Conservation (phyloP, 2,888 invertebrate species). For the Athalia circularis region DNA sequence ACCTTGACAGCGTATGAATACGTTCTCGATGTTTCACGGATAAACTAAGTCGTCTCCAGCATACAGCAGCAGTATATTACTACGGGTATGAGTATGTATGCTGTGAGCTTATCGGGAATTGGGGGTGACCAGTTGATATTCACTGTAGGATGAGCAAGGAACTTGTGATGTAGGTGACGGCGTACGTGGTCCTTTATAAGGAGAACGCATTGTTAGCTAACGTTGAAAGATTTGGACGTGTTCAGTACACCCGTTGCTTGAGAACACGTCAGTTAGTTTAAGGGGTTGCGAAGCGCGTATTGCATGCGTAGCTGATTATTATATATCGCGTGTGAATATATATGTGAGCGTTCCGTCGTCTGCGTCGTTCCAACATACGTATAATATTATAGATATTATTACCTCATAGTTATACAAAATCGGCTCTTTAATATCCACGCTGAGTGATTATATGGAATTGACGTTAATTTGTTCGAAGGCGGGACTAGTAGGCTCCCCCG, state of each 20-base stretch:
- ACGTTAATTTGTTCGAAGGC: neutral
- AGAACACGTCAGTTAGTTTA: slow-evolving; percentile 30
- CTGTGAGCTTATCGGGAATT: neutral
- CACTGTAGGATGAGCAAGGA: slow-evolving; percentile 56
- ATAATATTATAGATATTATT: neutral
- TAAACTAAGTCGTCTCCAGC: neutral
- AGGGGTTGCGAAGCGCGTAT: slow-evolving; percentile 8
- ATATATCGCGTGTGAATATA: neutral
- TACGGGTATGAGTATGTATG: neutral
- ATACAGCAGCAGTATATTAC: neutral
- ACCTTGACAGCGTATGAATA: neutral
- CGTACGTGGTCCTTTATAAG: slow-evolving; percentile 36
- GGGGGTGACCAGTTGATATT: slow-evolving; percentile 44
- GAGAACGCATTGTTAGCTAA: slow-evolving; percentile 17
- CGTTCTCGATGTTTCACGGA: neutral
- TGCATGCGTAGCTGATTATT: neutral
- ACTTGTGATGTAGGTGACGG: slow-evolving; percentile 55
- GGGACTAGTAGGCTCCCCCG: neutral
- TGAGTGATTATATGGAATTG: neutral
- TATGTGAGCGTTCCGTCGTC: neutral
- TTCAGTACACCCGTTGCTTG: slow-evolving; percentile 34
- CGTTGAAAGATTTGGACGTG: slow-evolving; percentile 34
- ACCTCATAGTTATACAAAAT: neutral
- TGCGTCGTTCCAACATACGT: too few species aligned
- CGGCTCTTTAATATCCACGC: neutral